Evolutionary conservation across 2,797 vertebrate species (phyloP), one percentile per base, ranked within the genome.

Genomic region (Acanthopagrus latus): DNA sequence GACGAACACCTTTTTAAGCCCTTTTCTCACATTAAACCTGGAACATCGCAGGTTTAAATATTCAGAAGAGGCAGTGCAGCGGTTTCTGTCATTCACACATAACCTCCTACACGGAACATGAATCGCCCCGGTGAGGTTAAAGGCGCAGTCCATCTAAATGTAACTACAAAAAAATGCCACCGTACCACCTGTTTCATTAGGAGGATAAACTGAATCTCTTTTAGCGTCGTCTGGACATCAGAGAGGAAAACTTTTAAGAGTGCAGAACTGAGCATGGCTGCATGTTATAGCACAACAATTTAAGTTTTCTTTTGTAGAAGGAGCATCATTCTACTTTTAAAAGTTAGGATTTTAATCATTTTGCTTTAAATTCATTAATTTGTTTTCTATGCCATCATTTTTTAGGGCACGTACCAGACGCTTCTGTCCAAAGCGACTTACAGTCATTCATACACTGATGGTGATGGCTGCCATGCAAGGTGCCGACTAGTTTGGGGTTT

Each of bases 1-100:
- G 55, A 86, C 50, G 23, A 68, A 71, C 55, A 54, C 60, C 54
- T 55, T 66, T 76, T 63, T 10, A 43, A 69, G 23, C 56, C 50
- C 41, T 9, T 41, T 52, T 78, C 47, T 73, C 75, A 78, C 57
- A 76, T 57, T 20, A 71, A 83, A 85, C 58, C 71, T 74, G 82
- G 6, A 77, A 88, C 65, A 79, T 77, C 51, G 63, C 82, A 86
- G 67, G 76, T 69, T 82, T 33, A 62, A 29, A 69, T 65, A 47
- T 68, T 71, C 11, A 33, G 10, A 21, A 9, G 50, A 67, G 57
- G 71, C 73, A 58, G 62, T 2, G 71, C 73, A 58, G 62, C 2
- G 46, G 68, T 86, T 74, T 69, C 72, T 48, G 23, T 77, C 64
- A 38, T 82, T 89, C 80, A 83, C 86, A 83, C 84, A n/a, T 64